Base-by-base conservation (phyloP, 2,888 invertebrate genomes). In the Netelia inedita region DNA sequence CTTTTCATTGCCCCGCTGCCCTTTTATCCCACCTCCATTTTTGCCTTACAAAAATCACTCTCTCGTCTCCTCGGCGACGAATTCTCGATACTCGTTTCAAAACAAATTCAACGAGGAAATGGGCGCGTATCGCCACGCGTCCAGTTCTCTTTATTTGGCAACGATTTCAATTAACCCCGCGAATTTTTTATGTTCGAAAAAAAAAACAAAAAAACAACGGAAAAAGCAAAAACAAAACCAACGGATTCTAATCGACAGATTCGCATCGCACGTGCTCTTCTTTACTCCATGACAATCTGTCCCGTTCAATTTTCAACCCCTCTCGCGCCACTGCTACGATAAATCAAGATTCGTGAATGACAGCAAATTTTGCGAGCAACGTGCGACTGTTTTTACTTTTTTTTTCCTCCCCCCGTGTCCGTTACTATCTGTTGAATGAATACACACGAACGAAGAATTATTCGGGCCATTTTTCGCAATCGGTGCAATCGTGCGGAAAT, bases 11-110 rank as follows among this genome's bases (percentile, higher is more conserved):
- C 28, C 73, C 23, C 50, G 16, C 41, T 14, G 73, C 57, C 28
- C 73, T 35, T 72, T 65, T 79, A 61, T 61, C 61, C 53, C 8
- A n/a, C 53, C 53, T 11, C 53, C 57, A 19, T 16, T 57, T 57
- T 19, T 57, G 57, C 9, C 57, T 57, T 57, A 46, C 5, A 41
- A 71, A 81, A 81, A 81, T 75, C 59, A 80, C 55, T 55, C 75
- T 14, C 55, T 23, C 28, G 43, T 28, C 68, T 41, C 80, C 43
- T 50, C 69, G 11, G 16, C 1, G 59, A 28, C 1, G 28, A 46
- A 66, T 41, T n/a, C 35, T 75, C 55, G 69, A 53, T 10, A 69
- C 63, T 68, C 55, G 63, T 75, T 43, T 66, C 75, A 75, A 28
- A 81, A 75, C 59, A 43, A 68, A 68, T 57, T 59, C 59, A 55